Conservation (phyloP, 1,140 invertebrate genomes). For the Drosophila sucinea region DNA sequence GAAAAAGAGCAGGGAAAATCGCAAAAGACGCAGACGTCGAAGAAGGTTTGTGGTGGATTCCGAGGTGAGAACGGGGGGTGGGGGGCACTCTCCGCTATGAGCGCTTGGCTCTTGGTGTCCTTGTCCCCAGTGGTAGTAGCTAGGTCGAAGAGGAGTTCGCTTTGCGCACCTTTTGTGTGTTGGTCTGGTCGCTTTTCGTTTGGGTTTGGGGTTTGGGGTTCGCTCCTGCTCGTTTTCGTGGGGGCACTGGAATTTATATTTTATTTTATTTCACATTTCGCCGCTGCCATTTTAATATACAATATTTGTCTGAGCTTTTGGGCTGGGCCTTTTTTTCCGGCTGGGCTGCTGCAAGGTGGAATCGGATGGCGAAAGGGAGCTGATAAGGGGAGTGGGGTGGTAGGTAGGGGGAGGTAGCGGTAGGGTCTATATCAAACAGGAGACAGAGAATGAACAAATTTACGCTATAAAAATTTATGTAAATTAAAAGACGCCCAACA, state of each 20-base stretch:
- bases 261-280: conserved; percentile 58
- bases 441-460: conserved; percentile 29
- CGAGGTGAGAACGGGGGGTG: background rate
- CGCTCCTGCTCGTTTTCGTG: conserved; percentile 47
- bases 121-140: conserved; percentile 5
- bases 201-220: background rate
- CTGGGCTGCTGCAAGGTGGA: conserved; percentile 7
- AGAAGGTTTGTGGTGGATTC: background rate
- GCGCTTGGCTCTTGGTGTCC: conserved; percentile 2
- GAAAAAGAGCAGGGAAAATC: conserved; percentile 7
- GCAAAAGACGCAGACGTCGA: conserved; percentile 10
- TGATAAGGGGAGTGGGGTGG: background rate
- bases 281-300: conserved; percentile 51
- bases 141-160: conserved; percentile 3
- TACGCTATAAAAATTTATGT: conserved; percentile 61
- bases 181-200: conserved; percentile 9
- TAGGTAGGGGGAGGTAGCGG: background rate
- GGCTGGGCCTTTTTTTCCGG: conserved; percentile 19
- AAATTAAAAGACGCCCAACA: conserved; percentile 55
- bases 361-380: background rate
- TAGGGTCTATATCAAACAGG: background rate
- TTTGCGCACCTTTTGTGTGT: conserved; percentile 14
- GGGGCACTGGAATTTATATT: conserved; percentile 52
- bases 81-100: too few species aligned
- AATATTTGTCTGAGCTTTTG: conserved; percentile 38